Base-by-base conservation (phyloP, 2,797 vertebrate genomes). In the Lepidocolaptes lacrymiger region DNA sequence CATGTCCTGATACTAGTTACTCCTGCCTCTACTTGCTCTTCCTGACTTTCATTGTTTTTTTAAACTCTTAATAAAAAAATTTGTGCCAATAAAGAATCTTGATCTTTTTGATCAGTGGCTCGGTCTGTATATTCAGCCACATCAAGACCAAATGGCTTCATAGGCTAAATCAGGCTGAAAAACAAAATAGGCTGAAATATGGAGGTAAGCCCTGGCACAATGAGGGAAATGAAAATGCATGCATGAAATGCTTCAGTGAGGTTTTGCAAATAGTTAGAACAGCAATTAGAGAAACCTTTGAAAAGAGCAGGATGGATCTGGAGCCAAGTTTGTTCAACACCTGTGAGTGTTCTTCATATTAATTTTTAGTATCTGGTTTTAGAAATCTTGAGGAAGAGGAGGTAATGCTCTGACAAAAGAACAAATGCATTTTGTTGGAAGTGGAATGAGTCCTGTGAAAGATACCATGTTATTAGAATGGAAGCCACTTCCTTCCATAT, bases 341-440 rank as follows among this genome's bases (percentile, higher is more conserved):
- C 30, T 79, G 3, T 74, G 80, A 49, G 81, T 9, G 30, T 89
- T 44, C 56, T 95, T 89, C 64, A 9, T 20, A 27, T 36, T 66
- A 2, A 43, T 28, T 75, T 90, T 72, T 78, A 86, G 56, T 91
- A 82, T 67, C 72, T 82, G 64, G 17, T 32, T 85, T 89, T 77
- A 67, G 71, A 49, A 77, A 83, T 91, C 85, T 89, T 89, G 92
- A 85, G 81, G 67, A 77, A 56, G 63, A 58, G 28, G 71, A 74
- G 34, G 16, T 43, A 69, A 41, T 63, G 28, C 13, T 37, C 5
- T 64, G 52, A 71, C 21, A 74, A 67, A 78, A 62, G 51, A 91
- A 7, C 30, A 95, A 89, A 83, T 3, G 2, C 30, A 19, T 71
- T 91, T 93, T 71, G 41, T 41, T 85, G 81, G 28, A 76, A 74